Evolutionary conservation across 2,888 invertebrate species (phyloP).

Genomic region (Nematopogon swammerdamellus): DNA sequence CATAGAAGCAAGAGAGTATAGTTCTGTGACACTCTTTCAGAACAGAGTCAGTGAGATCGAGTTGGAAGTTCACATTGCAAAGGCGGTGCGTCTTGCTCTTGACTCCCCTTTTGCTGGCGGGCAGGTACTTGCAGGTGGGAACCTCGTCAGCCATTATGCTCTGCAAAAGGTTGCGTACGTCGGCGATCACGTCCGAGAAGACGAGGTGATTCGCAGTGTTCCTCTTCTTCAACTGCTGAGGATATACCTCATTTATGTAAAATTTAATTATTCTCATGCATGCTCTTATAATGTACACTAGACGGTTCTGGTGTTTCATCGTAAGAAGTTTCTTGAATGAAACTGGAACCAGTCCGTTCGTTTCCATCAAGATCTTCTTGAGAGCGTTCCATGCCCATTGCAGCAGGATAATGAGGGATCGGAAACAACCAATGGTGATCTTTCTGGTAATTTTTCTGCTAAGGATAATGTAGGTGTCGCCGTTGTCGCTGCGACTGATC

Average conservation of each 20-base stretch:
- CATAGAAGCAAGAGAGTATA: conserved; percentile 89
- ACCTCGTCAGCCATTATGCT: conserved; percentile 74
- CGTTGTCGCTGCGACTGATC: conserved; percentile 23
- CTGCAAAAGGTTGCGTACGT: conserved; percentile 76
- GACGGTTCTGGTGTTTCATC: conserved; percentile 72
- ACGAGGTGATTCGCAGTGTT: conserved; percentile 67
- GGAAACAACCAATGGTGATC: conserved; percentile 83
- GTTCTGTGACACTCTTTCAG: conserved; percentile 88
- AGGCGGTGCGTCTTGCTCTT: conserved; percentile 38
- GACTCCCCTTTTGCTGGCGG: conserved; percentile 23
- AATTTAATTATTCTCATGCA: conserved; percentile 77
- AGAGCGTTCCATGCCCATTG: conserved; percentile 93
- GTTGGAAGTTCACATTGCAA: conserved; percentile 44
- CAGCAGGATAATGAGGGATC: conserved; percentile 77
- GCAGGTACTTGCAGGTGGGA: conserved; percentile 32
- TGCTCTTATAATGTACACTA: conserved; percentile 84
- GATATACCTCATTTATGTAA: conserved; percentile 90
- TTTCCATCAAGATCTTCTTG: conserved; percentile 40
- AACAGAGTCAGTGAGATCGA: conserved; percentile 68
- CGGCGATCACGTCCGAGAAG: conserved; percentile 82
- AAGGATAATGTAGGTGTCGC: conserved; percentile 80
- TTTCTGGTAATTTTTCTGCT: conserved; percentile 83
- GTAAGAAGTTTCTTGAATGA: conserved; percentile 49
- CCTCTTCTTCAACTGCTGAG: conserved; percentile 63
- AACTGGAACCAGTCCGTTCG: conserved; percentile 38